Evolutionary conservation across 2,113 vertebrate genomes (phyloP), one percentile per base, ranked within the genome.

Genomic region (Tachuris rubrigastra): DNA sequence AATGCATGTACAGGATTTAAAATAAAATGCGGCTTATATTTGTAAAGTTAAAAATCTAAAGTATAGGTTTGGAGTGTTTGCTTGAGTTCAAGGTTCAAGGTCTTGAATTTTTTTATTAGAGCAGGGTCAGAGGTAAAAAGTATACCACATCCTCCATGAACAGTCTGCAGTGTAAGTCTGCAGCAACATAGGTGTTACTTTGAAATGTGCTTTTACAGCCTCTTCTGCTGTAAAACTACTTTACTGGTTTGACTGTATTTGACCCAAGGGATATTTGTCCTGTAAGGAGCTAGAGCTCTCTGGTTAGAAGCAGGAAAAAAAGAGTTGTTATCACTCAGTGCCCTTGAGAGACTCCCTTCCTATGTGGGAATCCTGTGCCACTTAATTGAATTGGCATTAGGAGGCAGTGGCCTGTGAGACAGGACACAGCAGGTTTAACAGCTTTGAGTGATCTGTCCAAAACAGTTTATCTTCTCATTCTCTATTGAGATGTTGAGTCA

Each of bases 61-160:
- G 31, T 83, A 16, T 19, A 42, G 5, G 14, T 46, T 87, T 83
- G 25, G 39, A 59, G 5, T 8, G 7, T 72, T 92, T 89, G 23
- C 28, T 21, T 0, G 2, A 65, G 30, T 81, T 93, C 52, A 63
- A 1, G 1, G 16, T 56, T 93, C 52, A 63, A 1, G 1, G 16
- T 56, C 55, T 55, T 52, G 24, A 63, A 0, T 37, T 66, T 73
- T 89, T 80, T 76, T 59, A 42, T 16, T 47, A 6, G 6, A 46
- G 14, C 14, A 35, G 10, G 2, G 15, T 59, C 60, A 87, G 47
- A 62, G 58, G 17, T 68, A 39, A 55, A 41, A 81, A 66, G 37
- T 46, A 12, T 2, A 22, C 22, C 2, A 1, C n/a, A 4, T 74
- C 3, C 14, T 87, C 20, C 7, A 3, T n/a, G 20, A 46, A 58